Conservation (phyloP, 2,797 vertebrate species). For the Gambusia yucatana region DNA sequence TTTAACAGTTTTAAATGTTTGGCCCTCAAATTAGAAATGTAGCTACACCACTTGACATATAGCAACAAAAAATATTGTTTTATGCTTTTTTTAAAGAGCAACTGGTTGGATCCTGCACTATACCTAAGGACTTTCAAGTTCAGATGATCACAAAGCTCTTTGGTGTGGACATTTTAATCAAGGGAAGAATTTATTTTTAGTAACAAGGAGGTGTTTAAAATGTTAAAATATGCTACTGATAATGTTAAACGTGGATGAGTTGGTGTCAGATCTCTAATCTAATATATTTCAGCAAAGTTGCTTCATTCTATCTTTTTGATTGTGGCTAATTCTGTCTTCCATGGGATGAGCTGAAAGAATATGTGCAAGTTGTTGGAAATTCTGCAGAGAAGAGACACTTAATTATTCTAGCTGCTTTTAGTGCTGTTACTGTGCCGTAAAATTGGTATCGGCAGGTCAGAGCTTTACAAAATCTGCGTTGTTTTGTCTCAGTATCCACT, state of each 20-base stretch:
- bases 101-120: background rate
- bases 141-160: background rate
- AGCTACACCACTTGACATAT: background rate
- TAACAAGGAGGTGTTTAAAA: background rate
- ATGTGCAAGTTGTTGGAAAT: background rate
- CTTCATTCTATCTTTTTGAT: background rate
- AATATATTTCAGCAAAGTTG: background rate
- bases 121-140: background rate
- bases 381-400: background rate
- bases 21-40: background rate
- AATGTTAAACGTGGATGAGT: background rate
- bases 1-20: background rate
- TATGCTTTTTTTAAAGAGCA: background rate
- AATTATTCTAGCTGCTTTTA: background rate
- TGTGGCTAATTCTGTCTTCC: background rate
- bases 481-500: background rate
- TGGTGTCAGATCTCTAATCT: background rate
- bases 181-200: background rate
- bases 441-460: background rate
- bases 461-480: background rate
- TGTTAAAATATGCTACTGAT: background rate
- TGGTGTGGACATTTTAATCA: background rate
- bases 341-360: background rate
- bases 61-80: background rate
- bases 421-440: background rate